Percentiles rank a stretch among this genome's conserved stretches.
Evolutionary conservation across 2,888 invertebrate species (phyloP).

Genomic region (Rhamphomyia laevipes): DNA sequence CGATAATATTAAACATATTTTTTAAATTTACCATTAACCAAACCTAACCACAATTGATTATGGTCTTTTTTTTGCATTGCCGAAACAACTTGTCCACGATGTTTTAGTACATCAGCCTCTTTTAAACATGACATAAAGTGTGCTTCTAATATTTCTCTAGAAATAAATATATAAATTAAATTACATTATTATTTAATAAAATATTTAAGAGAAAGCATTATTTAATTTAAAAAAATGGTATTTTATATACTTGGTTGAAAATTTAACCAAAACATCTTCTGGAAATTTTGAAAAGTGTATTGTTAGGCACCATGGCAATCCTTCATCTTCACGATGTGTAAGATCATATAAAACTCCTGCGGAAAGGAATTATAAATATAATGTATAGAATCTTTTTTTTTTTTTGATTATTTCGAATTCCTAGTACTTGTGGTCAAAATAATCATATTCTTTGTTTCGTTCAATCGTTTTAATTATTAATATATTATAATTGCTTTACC

Average conservation of each 20-base stretch:
- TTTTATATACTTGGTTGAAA: constrained; percentile 59
- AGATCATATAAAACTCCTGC: constrained; percentile 87
- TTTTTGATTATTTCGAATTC: no score
- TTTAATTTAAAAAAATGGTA: not conserved
- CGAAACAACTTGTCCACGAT: constrained; percentile 77
- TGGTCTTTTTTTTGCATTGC: constrained; percentile 95
- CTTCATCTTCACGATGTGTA: constrained; percentile 50
- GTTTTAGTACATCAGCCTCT: constrained; percentile 97
- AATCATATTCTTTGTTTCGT: no score
- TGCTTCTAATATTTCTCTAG: constrained; percentile 80
- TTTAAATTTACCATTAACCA: constrained; percentile 65
- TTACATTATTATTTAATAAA: not conserved
- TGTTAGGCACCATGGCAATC: constrained; percentile 84
- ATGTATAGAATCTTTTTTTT: no score
- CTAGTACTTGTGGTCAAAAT: no score
- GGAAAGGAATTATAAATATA: constrained; percentile 2
- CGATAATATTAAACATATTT: not conserved
- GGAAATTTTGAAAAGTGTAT: constrained; percentile 95
- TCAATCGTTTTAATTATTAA: no score
- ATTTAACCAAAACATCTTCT: constrained; percentile 74
- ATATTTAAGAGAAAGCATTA: not conserved
- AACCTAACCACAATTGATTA: constrained; percentile 87
- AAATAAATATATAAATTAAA: constrained; percentile 19
- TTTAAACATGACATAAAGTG: constrained; percentile 93
- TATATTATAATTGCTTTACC: constrained; percentile 26